phyloP scores from a whole-genome alignment of 2,113 vertebrate genomes.

The Eretmochelys imbricata region DNA sequence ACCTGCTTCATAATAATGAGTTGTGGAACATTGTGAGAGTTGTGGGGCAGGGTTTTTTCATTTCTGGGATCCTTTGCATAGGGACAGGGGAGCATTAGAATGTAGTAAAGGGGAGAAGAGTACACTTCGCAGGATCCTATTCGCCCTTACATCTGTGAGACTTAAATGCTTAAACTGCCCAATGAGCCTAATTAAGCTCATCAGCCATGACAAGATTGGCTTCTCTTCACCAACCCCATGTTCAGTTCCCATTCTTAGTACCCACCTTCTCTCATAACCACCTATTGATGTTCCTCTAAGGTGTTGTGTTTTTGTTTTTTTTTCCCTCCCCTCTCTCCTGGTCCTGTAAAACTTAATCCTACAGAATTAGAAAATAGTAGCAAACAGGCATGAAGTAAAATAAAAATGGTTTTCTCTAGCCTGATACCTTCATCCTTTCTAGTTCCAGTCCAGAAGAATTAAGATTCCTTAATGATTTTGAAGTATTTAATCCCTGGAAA shows the following conservation, averaged over 20 bases:
- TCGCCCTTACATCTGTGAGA: neutral
- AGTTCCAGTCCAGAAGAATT: neutral
- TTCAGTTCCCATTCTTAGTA: neutral
- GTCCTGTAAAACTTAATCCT: neutral
- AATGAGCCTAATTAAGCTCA: neutral
- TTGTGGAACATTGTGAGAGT: neutral
- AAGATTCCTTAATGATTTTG: neutral
- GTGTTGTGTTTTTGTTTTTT: too few relatives aligned
- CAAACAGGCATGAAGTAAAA: fast-evolving
- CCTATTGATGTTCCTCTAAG: neutral
- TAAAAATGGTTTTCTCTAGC: neutral
- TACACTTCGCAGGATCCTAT: neutral
- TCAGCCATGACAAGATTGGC: neutral
- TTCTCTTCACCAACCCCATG: neutral
- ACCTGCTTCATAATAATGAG: neutral
- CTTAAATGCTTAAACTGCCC: neutral
- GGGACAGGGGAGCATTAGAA: neutral
- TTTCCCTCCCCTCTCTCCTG: too few relatives aligned
- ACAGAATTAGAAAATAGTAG: neutral
- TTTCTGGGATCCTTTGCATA: neutral
- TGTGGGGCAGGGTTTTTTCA: neutral
- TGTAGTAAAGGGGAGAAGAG: neutral
- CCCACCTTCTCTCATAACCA: neutral
- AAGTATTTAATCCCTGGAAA: neutral
- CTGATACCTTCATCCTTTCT: neutral